Base-by-base conservation (phyloP, 2,797 vertebrate species). In the Lutra lutra region DNA sequence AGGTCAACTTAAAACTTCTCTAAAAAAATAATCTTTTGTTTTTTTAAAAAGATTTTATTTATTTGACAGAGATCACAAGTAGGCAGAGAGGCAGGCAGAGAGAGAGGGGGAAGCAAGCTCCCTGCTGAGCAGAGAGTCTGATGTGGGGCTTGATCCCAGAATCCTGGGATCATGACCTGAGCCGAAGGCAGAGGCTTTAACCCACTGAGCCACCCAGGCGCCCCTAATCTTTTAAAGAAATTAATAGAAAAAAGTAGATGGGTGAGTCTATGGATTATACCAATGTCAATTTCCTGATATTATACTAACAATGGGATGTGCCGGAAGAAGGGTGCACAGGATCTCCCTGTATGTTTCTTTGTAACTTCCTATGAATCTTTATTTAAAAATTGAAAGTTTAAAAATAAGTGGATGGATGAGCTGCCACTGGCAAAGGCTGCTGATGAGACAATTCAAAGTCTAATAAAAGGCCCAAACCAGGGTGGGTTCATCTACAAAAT, bases 331-430 rank as follows among this genome's bases (percentile, higher is more conserved):
- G 17, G 35, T 25, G 17, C 23, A 70, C 0, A 1, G 32, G 48
- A 64, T 18, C 56, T 90, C n/a, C 72, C 27, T 84, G 12, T 12
- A 64, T n/a, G 56, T 56, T 95, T 95, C 72, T 85, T 79, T 79
- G 54, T 11, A 83, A 84, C 15, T 60, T 95, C 40, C 64, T 93
- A 58, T 68, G 35, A 90, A 78, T 66, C 54, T 89, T 66, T 91
- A 95, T 68, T 89, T 89, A 35, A 60, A 84, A 88, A 70, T 83
- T 35, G 79, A 93, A 89, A 92, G 29, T 82, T 72, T 60, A 87
- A 54, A 82, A 72, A 89, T 60, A 77, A 94, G 89, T 82, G 51
- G 40, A 82, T 78, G 23, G 35, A 82, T 83, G 70, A 82, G n/a
- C 93, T 78, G 29, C 23, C 13, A 91, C 27, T 77, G 54, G 40